phyloP scores from a whole-genome alignment of 2,888 invertebrate genomes.

The Hypomecis punctinalis region DNA sequence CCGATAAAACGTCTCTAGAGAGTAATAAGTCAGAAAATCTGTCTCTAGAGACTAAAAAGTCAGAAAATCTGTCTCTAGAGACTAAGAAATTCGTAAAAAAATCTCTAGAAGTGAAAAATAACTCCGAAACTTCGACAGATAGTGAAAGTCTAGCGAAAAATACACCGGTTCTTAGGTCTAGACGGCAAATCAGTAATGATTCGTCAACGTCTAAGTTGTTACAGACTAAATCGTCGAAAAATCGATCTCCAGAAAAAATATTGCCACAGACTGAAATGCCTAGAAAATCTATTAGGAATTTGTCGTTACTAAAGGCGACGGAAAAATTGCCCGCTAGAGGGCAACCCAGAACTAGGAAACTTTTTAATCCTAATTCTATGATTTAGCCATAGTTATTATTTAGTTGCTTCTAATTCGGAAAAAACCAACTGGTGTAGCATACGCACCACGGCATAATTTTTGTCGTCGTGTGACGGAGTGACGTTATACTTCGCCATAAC shows the following conservation, averaged over 20 bases:
- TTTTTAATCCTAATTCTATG: conserved; percentile 4
- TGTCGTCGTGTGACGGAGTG: too few relatives aligned
- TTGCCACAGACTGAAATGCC: neutral
- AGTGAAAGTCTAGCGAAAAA: neutral
- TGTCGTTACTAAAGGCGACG: neutral
- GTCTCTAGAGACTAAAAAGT: neutral
- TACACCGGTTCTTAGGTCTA: neutral
- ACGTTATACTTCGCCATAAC: too few relatives aligned
- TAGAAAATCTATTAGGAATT: neutral
- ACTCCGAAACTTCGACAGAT: neutral
- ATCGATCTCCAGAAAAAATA: neutral
- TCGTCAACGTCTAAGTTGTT: neutral
- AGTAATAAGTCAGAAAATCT: neutral
- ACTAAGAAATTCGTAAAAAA: neutral
- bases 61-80: neutral
- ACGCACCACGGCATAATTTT: too few relatives aligned
- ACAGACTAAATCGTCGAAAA: neutral
- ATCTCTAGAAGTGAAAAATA: neutral
- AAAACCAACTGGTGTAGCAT: too few relatives aligned
- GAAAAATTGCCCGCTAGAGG: neutral
- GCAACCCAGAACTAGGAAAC: neutral
- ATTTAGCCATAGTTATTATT: neutral
- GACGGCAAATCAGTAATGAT: neutral
- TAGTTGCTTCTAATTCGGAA: too few relatives aligned
- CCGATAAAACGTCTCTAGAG: neutral